Evolutionary conservation across 2,113 vertebrate species (phyloP).

Genomic region (Dipodomys stephensi): DNA sequence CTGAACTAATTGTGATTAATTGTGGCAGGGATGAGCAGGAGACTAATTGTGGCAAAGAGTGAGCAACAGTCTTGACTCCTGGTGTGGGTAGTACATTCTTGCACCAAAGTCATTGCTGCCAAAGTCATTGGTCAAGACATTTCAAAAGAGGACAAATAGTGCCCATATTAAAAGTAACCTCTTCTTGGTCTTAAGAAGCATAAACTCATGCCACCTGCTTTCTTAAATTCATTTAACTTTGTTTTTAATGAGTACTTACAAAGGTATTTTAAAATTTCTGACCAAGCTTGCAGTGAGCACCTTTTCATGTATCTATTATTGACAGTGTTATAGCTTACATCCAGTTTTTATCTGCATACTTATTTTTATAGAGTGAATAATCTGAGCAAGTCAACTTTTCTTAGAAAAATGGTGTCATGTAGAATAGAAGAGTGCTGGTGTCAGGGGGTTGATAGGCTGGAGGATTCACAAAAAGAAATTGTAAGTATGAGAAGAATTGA

Average conservation of each 20-base stretch:
- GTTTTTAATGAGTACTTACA: background rate
- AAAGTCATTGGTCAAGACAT: background rate
- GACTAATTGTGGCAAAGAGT: background rate
- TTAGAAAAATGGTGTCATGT: background rate
- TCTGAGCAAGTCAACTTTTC: slow-evolving; percentile 2
- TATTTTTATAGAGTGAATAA: slow-evolving; percentile 20
- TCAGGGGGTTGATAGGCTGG: background rate
- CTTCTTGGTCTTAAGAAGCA: background rate
- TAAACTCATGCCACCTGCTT: background rate
- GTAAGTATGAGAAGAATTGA: background rate
- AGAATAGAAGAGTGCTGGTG: background rate
- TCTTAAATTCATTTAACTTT: slow-evolving; percentile 10
- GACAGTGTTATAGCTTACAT: background rate
- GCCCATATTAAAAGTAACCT: background rate
- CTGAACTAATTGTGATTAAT: background rate
- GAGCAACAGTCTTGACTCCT: background rate
- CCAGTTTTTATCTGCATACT: background rate
- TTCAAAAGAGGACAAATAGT: slow-evolving; percentile 3
- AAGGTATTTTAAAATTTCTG: slow-evolving; percentile 1
- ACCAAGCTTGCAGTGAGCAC: background rate
- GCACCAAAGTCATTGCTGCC: background rate
- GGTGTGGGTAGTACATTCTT: background rate
- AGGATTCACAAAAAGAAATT: slow-evolving; percentile 20
- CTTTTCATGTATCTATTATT: background rate
- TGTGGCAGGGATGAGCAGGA: background rate